Base-by-base conservation (phyloP, 2,113 vertebrate genomes). In the Peromyscus polionotus region DNA sequence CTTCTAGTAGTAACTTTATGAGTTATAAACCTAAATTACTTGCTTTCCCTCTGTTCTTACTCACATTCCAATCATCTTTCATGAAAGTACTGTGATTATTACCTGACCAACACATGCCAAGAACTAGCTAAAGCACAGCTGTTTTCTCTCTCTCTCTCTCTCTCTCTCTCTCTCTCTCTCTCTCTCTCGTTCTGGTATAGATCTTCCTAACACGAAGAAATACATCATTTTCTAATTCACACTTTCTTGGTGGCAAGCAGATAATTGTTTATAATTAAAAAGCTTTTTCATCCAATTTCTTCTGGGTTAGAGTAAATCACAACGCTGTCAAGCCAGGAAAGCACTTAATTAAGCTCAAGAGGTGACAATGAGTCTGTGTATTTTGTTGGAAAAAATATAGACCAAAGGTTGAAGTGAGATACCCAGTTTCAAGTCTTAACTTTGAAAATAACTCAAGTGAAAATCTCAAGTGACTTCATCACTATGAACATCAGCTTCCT, bases 221-320 rank as follows among this genome's bases (percentile, higher is more conserved):
- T 95, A 95, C 95, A 96, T 95, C 51, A 97, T 93, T 97, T 97
- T 96, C 76, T 95, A 96, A 96, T 95, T 96, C 90, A 94, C 87
- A 95, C 76, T 91, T 92, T 97, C 51, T 77, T 93, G 57, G 67
- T 93, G 51, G 48, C 65, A 95, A 94, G 14, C 51, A 95, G 65
- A 95, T 96, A 95, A 93, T 95, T 96, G 51, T 91, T 97, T 95
- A 91, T 89, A 95, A 95, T 95, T 75, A 91, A 97, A 93, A 95
- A 92, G 24, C 10, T 80, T 94, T 97, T 94, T 95, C 87, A 94
- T 81, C 72, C 87, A 81, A 65, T 97, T 96, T 97, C 70, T 94
- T 76, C 72, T 70, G 59, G 31, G 59, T 91, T 96, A 96, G n/a
- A 94, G 87, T 95, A 97, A 95, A 93, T 96, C 90, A 97, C 48